Conservation (phyloP, 35 echinoderm and acorn worm genomes). For the Ophioderma brevispina region DNA sequence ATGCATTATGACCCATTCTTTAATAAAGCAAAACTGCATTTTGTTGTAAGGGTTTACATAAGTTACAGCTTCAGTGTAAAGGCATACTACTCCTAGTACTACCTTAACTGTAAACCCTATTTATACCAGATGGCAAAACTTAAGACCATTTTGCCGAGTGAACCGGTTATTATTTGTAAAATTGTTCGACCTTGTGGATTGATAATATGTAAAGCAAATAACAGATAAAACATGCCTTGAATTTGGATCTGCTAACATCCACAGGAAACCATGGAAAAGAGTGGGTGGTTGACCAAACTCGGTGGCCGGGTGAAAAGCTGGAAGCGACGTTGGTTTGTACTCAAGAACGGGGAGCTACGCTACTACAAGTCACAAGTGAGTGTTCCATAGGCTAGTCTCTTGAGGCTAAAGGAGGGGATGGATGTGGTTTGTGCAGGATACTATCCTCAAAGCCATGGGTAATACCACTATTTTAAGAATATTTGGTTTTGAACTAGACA, state of each 20-base stretch:
- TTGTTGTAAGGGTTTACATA: too few relatives aligned
- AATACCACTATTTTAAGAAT: too few relatives aligned
- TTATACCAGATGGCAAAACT: too few relatives aligned
- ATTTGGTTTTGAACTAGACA: too few relatives aligned
- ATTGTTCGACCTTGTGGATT: neutral
- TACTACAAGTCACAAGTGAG: conserved; percentile 95
- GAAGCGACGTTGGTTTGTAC: conserved; percentile 98
- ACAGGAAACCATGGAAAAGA: conserved; percentile 76
- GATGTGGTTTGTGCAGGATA: too few relatives aligned
- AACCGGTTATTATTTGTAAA: neutral
- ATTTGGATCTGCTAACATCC: neutral
- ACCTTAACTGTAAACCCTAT: too few relatives aligned
- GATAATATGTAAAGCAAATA: neutral
- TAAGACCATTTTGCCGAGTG: neutral
- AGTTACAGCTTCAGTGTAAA: too few relatives aligned
- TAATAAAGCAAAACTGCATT: too few relatives aligned
- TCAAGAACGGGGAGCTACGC: conserved; percentile 78
- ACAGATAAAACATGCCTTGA: neutral
- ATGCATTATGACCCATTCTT: too few relatives aligned
- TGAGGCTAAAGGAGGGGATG: neutral
- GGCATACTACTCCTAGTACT: too few relatives aligned
- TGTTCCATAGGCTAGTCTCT: neutral
- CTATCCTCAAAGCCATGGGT: too few relatives aligned
- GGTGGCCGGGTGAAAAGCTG: conserved; percentile 94
- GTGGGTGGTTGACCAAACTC: conserved; percentile 96